Conservation (phyloP, 2,888 invertebrate genomes). For the Drosophila infuscata region DNA sequence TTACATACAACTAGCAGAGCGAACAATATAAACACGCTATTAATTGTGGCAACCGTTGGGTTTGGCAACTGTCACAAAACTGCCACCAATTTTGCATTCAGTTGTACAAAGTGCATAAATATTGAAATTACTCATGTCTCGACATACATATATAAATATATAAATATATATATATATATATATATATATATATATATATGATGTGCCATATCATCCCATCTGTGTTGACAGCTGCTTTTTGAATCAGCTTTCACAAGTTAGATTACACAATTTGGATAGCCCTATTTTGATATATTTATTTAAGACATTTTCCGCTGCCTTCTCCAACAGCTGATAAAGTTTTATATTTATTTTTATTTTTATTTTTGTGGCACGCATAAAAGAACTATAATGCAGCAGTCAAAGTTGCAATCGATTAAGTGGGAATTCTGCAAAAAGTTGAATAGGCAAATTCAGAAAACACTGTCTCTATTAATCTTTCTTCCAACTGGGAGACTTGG, state of each 20-base stretch:
- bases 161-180: neutral
- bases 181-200: neutral
- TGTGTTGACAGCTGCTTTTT: slow-evolving; percentile 27
- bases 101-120: slow-evolving; percentile 43
- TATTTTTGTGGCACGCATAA: neutral
- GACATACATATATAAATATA: neutral
- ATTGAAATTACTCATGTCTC: slow-evolving; percentile 15
- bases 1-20: slow-evolving; percentile 11
- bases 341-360: neutral
- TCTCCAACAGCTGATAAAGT: neutral
- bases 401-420: neutral
- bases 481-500: neutral
- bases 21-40: slow-evolving; percentile 65
- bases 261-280: neutral
- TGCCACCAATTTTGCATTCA: slow-evolving; percentile 38
- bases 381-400: neutral
- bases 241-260: neutral
- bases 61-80: slow-evolving; percentile 41
- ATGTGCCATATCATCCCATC: slow-evolving; percentile 31
- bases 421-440: neutral
- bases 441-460: slow-evolving; percentile 1
- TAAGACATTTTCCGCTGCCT: neutral
- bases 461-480: slow-evolving; percentile 32
- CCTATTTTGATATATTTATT: neutral
- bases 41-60: slow-evolving; percentile 60